Evolutionary conservation across 2,113 vertebrate genomes (phyloP).

Genomic region (Plecturocebus donacophilus): DNA sequence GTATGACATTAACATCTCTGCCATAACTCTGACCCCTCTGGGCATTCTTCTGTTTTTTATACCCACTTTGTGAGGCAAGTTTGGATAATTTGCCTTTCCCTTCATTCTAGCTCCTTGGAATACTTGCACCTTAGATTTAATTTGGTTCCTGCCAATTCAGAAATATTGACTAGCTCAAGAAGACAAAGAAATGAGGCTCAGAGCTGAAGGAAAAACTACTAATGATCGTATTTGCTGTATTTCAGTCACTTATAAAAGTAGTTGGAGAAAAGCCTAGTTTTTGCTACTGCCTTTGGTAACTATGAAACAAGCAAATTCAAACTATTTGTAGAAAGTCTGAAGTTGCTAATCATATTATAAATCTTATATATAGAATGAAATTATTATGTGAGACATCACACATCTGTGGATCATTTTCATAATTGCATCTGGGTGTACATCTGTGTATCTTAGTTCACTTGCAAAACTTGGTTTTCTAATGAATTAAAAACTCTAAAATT

Average conservation of each 20-base stretch:
- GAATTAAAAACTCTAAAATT: neutral
- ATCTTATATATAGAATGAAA: neutral
- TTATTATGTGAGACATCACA: conserved; percentile 39
- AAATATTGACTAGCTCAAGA: neutral
- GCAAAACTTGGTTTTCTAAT: conserved; percentile 16
- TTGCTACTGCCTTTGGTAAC: neutral
- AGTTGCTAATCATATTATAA: neutral
- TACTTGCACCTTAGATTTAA: neutral
- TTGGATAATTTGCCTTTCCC: neutral
- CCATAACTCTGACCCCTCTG: neutral
- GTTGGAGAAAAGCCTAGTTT: neutral
- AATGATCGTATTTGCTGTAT: neutral
- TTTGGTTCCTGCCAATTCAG: neutral
- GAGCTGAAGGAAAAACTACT: neutral
- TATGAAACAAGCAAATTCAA: neutral
- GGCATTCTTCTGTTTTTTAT: neutral
- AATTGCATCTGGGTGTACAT: neutral
- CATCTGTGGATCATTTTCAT: neutral
- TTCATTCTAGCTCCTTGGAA: neutral
- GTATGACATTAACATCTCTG: neutral
- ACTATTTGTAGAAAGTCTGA: neutral
- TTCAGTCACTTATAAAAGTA: neutral
- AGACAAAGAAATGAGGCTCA: neutral
- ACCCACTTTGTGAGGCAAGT: neutral
- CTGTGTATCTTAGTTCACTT: neutral